Evolutionary conservation across 2,113 vertebrate species (phyloP).

Genomic region (Brachypteracias leptosomus): DNA sequence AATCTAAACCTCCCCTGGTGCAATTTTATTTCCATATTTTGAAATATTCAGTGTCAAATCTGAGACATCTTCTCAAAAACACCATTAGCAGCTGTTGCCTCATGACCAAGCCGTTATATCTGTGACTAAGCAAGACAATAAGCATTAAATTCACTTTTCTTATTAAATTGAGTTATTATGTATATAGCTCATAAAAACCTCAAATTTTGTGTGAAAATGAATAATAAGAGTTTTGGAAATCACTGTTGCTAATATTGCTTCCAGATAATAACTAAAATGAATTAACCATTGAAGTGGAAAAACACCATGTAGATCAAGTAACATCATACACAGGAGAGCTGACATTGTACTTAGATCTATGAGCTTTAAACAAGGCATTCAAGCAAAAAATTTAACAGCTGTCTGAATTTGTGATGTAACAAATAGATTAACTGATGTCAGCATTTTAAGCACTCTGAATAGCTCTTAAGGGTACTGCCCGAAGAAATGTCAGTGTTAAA

Average conservation of each 20-base stretch:
- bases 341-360: neutral
- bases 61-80: neutral
- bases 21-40: neutral
- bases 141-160: neutral
- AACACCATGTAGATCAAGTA: neutral
- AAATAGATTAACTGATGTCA: constrained; percentile 26
- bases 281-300: neutral
- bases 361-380: neutral
- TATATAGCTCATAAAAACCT: neutral
- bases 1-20: too few relatives aligned
- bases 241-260: neutral
- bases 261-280: neutral
- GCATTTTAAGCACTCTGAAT: neutral
- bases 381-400: constrained; percentile 33
- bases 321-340: neutral
- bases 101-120: neutral
- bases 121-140: neutral
- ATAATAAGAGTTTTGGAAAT: constrained; percentile 7
- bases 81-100: neutral
- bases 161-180: neutral
- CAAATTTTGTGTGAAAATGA: neutral
- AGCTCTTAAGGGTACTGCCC: neutral
- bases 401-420: neutral
- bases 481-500: constrained; percentile 21
- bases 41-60: neutral